Conservation (phyloP, 2,113 vertebrate genomes). For the Oreotrochilus melanogaster region DNA sequence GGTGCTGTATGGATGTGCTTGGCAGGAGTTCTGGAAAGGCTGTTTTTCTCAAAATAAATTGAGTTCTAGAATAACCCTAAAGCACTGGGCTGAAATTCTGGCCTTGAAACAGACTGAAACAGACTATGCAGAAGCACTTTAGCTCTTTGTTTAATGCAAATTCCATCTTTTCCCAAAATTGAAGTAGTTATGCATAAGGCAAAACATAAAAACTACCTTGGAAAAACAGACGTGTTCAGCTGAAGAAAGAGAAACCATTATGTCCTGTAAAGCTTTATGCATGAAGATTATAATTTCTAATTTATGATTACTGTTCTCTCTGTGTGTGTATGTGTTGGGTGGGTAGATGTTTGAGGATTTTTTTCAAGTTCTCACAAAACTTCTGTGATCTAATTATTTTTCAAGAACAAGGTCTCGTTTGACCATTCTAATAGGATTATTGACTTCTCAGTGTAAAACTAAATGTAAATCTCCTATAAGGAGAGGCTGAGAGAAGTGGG, state of each 20-base stretch:
- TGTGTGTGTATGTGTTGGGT: no score
- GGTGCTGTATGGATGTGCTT: not conserved
- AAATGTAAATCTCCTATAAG: not conserved
- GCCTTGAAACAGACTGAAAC: not conserved
- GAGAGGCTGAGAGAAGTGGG: not conserved
- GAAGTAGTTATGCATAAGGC: not conserved
- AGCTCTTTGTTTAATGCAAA: not conserved
- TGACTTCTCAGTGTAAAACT: not conserved
- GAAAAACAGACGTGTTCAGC: not conserved
- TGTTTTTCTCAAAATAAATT: not conserved
- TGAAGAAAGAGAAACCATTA: not conserved
- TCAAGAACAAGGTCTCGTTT: not conserved
- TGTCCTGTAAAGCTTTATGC: not conserved
- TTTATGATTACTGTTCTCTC: not conserved
- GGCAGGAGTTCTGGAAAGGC: not conserved
- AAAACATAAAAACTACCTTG: not conserved
- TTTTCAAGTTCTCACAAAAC: not conserved
- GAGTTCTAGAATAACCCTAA: not conserved
- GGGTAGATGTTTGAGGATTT: not conserved
- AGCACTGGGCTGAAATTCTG: not conserved
- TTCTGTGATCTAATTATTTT: not conserved
- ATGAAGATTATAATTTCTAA: not conserved
- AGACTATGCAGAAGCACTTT: not conserved
- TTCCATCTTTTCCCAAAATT: not conserved
- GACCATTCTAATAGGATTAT: not conserved